Conservation (phyloP, 2,888 invertebrate species). For the Andrena marginata region DNA sequence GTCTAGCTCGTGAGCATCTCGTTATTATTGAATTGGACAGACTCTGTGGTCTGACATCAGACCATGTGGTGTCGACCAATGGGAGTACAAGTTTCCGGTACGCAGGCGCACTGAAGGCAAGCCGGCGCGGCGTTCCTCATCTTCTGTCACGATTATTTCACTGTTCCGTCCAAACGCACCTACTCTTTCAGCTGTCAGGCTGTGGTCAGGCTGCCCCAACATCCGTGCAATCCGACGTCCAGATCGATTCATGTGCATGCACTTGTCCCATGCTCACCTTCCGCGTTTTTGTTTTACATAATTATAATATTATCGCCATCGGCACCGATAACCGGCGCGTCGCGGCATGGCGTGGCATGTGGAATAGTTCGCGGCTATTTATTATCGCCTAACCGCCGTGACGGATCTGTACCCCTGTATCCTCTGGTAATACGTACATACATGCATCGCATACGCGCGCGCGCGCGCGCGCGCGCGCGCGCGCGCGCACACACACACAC, state of each 20-base stretch:
- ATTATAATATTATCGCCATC: constrained; percentile 31
- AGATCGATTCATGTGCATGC: constrained; percentile 36
- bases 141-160: constrained; percentile 58
- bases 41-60: constrained; percentile 91
- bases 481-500: too few relatives aligned
- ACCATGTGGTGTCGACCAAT: constrained; percentile 91
- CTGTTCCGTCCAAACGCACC: constrained; percentile 32
- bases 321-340: constrained; percentile 24
- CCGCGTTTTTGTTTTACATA: constrained; percentile 16
- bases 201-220: not conserved
- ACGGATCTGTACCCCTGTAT: constrained; percentile 39
- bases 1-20: constrained; percentile 79
- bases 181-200: constrained; percentile 13
- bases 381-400: not conserved
- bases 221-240: not conserved
- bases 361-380: constrained; percentile 11
- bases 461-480: too few relatives aligned
- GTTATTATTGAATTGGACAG: constrained; percentile 85
- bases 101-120: constrained; percentile 77
- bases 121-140: constrained; percentile 44
- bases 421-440: not conserved
- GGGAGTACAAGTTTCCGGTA: constrained; percentile 81
- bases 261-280: constrained; percentile 55
- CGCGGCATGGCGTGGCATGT: not conserved
- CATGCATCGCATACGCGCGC: too few relatives aligned